Evolutionary conservation across 2,113 vertebrate species (phyloP).

Genomic region (Scolopax mira): DNA sequence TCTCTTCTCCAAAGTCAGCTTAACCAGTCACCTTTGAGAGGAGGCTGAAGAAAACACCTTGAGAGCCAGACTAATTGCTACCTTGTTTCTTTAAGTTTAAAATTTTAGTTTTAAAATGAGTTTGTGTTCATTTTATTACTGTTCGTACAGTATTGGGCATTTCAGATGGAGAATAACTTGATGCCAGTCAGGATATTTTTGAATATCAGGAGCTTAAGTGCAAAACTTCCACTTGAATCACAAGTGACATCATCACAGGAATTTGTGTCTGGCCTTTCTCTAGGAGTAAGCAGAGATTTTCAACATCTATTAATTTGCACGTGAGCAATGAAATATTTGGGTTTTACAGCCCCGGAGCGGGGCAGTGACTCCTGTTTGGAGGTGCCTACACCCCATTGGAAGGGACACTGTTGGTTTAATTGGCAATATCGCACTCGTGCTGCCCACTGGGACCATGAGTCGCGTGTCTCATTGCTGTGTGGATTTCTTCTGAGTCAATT

Average conservation of each 20-base stretch:
- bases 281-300: neutral
- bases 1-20: constrained; percentile 48
- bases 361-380: neutral
- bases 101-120: neutral
- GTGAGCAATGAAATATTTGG: neutral
- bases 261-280: neutral
- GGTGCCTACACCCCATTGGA: neutral
- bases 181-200: neutral
- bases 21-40: neutral
- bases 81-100: constrained; percentile 21
- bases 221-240: constrained; percentile 7
- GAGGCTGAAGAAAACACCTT: neutral
- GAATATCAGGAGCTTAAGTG: neutral
- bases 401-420: neutral
- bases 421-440: accelerated
- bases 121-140: constrained; percentile 50
- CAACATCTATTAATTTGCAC: neutral
- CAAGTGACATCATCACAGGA: neutral
- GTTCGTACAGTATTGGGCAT: constrained; percentile 45
- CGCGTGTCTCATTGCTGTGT: neutral
- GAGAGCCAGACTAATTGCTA: constrained; percentile 26
- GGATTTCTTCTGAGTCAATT: neutral
- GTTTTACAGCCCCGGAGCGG: neutral
- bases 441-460: neutral
- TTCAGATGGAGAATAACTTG: constrained; percentile 28